These are phyloP conservation scores for Felis chaus DNA, from an alignment of 2,113 vertebrate species.

Conservation along the genomic window DNA sequence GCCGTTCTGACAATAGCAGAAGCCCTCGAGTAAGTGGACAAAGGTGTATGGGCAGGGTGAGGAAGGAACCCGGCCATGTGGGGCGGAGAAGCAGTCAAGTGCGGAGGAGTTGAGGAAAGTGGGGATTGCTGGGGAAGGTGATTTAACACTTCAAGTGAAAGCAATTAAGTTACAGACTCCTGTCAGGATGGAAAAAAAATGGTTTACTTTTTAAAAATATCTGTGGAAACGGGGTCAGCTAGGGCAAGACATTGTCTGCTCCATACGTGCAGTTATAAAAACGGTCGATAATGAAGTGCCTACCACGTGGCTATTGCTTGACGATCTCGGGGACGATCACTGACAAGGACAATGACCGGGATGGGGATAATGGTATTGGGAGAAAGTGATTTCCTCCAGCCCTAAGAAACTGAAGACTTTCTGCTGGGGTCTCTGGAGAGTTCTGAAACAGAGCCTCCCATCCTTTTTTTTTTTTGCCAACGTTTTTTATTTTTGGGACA, in stretches of 20 bases:
- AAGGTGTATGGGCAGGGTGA: background rate
- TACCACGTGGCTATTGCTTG: too few species aligned
- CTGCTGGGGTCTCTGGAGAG: background rate
- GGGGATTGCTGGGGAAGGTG: background rate
- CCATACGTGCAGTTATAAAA: background rate
- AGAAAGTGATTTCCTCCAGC: background rate
- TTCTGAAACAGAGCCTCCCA: background rate
- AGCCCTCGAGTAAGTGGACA: background rate
- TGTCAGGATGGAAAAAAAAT: background rate
- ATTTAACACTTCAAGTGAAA: background rate
- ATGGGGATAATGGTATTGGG: background rate
- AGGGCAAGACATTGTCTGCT: background rate
- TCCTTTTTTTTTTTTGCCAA: background rate
- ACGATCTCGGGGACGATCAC: too few species aligned
- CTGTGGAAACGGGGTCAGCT: background rate
- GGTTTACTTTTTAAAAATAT: background rate
- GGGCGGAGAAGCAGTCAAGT: background rate
- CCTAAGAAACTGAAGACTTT: background rate
- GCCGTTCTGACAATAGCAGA: background rate
- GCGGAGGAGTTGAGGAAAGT: background rate
- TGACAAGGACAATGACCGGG: background rate
- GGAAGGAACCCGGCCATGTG: accelerated
- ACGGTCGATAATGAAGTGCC: background rate
- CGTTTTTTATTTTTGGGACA: too few species aligned
- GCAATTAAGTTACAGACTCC: background rate